Conservation (phyloP, 30 jellyfish, hydroid and myxozoan genomes). For the Clytia hemisphaerica region DNA sequence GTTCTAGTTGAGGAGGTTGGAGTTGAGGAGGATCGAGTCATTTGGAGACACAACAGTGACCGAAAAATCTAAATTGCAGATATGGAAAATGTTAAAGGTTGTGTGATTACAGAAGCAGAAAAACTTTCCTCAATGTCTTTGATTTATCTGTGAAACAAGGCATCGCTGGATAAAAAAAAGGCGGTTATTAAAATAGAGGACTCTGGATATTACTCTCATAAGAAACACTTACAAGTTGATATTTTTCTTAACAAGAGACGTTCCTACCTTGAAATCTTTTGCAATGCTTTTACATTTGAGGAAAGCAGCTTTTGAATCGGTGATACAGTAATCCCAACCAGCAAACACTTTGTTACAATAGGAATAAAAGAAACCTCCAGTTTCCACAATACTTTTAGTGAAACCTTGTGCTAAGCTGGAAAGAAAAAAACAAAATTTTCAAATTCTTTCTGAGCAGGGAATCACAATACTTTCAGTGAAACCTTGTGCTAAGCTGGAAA, state of each 20-base stretch:
- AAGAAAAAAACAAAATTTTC: neutral
- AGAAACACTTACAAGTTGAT: too few species aligned
- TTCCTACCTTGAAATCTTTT: constrained; percentile 74
- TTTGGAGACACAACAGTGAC: neutral
- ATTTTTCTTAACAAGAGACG: too few species aligned
- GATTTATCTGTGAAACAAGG: too few species aligned
- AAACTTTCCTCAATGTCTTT: too few species aligned
- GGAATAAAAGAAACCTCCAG: constrained; percentile 95
- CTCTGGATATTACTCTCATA: too few species aligned
- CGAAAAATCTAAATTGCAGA: too few species aligned
- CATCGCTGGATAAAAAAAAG: too few species aligned
- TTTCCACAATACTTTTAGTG: constrained; percentile 90
- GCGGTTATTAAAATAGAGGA: too few species aligned
- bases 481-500: constrained; percentile 73
- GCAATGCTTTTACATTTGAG: constrained; percentile 53
- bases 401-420: constrained; percentile 82
- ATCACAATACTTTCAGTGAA: constrained; percentile 93
- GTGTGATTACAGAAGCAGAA: too few species aligned
- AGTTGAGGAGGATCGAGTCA: neutral
- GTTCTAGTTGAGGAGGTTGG: neutral
- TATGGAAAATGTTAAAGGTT: too few species aligned
- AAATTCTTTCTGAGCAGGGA: too few species aligned
- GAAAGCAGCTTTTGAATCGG: constrained; percentile 67
- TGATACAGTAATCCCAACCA: constrained; percentile 96
- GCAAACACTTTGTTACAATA: constrained; percentile 91